phyloP scores from a whole-genome alignment of 1,140 invertebrate genomes.

The Panagrolaimus sp. region DNA sequence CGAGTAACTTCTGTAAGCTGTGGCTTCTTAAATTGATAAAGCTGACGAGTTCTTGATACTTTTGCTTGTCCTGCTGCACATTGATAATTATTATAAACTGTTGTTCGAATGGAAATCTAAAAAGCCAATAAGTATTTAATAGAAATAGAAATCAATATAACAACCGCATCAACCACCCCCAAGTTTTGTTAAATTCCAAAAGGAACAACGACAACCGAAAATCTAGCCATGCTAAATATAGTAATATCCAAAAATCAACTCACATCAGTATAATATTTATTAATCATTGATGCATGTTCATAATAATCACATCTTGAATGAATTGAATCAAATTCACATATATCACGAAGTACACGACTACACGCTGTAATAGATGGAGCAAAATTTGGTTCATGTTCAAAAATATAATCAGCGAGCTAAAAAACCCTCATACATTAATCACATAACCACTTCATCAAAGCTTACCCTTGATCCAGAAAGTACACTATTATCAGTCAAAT shows the following conservation, averaged over 20 bases:
- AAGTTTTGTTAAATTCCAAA: too few relatives aligned
- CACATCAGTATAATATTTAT: not conserved
- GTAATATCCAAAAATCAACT: too few relatives aligned
- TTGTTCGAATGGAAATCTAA: not conserved
- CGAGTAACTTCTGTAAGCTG: not conserved
- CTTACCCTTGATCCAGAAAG: not conserved
- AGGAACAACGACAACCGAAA: too few relatives aligned
- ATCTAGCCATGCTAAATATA: too few relatives aligned
- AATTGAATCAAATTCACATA: not conserved
- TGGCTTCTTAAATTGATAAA: not conserved
- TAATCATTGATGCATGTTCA: not conserved
- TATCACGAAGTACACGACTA: not conserved
- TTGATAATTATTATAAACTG: not conserved
- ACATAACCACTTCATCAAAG: too few relatives aligned
- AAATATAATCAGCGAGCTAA: not conserved
- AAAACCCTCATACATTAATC: too few relatives aligned
- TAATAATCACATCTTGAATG: too few relatives aligned
- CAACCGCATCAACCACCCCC: too few relatives aligned
- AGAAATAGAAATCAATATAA: too few relatives aligned
- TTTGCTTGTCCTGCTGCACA: not conserved
- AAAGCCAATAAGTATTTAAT: too few relatives aligned
- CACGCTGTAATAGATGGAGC: not conserved
- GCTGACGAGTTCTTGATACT: not conserved
- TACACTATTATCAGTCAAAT: not conserved
- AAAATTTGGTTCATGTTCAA: not conserved